Percentiles rank a stretch among this genome's conserved stretches.
Conservation (phyloP, 2,113 vertebrate species). For the Brachionichthys hirsutus region DNA sequence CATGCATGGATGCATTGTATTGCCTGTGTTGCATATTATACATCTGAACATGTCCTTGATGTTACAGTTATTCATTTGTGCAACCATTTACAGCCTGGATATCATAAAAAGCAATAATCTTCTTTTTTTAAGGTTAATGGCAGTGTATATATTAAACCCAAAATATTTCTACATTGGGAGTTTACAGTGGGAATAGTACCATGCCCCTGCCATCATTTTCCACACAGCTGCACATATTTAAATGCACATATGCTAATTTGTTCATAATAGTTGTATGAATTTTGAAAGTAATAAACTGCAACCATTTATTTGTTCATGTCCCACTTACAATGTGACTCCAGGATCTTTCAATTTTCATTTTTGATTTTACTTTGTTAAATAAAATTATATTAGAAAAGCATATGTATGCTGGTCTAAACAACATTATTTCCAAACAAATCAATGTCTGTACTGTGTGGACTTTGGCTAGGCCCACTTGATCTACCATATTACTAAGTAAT, state of each 20-base stretch:
- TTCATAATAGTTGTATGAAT: constrained; percentile 34
- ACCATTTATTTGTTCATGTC: constrained; percentile 19
- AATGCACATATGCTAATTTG: constrained; percentile 18
- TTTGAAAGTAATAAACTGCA: constrained; percentile 36
- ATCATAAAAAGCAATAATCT: constrained; percentile 44
- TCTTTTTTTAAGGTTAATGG: constrained; percentile 38
- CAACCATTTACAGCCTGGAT: constrained; percentile 9
- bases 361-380: too few relatives aligned
- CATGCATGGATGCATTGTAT: neutral
- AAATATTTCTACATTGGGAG: too few relatives aligned
- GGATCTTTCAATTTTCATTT: too few relatives aligned
- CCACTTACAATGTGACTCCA: constrained; percentile 1
- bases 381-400: too few relatives aligned
- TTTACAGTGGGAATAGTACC: neutral
- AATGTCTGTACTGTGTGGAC: too few relatives aligned
- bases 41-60: neutral
- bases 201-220: constrained; percentile 45
- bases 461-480: too few relatives aligned
- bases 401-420: too few relatives aligned
- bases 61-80: neutral
- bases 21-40: neutral
- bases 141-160: constrained; percentile 37
- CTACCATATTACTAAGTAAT: too few relatives aligned
- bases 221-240: constrained; percentile 54
- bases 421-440: too few relatives aligned